Conservation (phyloP, 1,140 invertebrate species). For the Panagrolaimus sp. region DNA sequence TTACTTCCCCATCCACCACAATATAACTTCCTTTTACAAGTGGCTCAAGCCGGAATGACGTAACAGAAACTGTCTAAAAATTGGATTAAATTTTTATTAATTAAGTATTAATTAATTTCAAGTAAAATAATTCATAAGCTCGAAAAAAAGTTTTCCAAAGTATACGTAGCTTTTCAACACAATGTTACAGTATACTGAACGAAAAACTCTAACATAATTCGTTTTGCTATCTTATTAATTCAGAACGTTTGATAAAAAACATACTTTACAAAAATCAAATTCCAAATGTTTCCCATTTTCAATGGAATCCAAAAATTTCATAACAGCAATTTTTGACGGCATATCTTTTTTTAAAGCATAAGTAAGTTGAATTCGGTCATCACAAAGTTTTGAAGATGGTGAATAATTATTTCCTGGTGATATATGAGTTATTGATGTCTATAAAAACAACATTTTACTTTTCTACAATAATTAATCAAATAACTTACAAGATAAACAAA, state of each 20-base stretch:
- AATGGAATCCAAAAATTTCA: background rate
- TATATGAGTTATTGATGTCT: conserved; percentile 6
- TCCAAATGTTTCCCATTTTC: conserved; percentile 3
- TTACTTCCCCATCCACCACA: background rate
- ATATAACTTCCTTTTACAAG: background rate
- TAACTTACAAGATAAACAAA: conserved; percentile 6
- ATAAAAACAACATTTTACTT: background rate
- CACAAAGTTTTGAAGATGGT: background rate
- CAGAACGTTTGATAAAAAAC: no score
- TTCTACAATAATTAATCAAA: background rate
- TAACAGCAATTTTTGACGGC: background rate
- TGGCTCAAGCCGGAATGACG: conserved; percentile 1
- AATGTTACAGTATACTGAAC: no score
- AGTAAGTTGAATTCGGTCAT: background rate
- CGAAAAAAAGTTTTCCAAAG: no score
- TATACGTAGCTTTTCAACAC: no score
- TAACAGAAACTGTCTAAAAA: background rate
- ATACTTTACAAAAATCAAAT: background rate
- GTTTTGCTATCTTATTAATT: no score
- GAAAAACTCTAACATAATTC: no score
- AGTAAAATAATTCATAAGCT: no score
- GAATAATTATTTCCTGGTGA: background rate
- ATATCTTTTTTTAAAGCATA: conserved; percentile 9
- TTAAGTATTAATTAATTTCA: no score
- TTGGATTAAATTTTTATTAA: no score